phyloP scores from a whole-genome alignment of 2,888 invertebrate species.

The Tetranychus truncatus region DNA sequence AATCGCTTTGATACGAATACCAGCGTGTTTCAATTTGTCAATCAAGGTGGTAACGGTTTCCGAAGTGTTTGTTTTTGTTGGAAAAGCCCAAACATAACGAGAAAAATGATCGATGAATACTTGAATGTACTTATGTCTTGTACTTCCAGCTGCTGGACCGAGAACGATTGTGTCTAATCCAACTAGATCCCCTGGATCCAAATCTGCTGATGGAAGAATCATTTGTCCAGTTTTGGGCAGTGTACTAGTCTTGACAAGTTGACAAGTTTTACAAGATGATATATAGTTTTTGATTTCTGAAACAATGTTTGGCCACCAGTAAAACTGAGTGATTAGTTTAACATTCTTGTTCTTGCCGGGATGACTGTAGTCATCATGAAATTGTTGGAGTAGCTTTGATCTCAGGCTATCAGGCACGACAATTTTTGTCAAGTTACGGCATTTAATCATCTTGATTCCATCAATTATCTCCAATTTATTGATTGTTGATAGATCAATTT shows the following conservation, averaged over 20 bases:
- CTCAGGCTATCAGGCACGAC: background rate
- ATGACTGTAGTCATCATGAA: background rate
- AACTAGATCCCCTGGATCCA: background rate
- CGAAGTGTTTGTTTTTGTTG: background rate
- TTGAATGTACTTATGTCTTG: background rate
- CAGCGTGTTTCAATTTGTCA: background rate
- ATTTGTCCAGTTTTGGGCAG: background rate
- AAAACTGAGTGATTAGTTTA: background rate
- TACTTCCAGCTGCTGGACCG: background rate
- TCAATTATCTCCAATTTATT: background rate
- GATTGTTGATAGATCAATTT: background rate
- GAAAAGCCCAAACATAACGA: background rate
- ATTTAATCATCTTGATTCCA: background rate
- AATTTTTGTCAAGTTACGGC: background rate
- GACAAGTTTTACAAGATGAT: background rate
- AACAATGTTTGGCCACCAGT: constrained; percentile 5
- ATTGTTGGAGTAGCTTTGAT: background rate
- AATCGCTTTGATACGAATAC: background rate
- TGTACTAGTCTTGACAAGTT: background rate
- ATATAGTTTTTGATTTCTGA: background rate
- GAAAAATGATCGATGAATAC: background rate
- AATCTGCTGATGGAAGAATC: background rate
- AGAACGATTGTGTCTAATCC: background rate
- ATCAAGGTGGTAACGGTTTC: background rate
- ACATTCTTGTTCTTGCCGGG: background rate